phyloP scores from a whole-genome alignment of 1,140 invertebrate genomes.

The Watersipora subatra region DNA sequence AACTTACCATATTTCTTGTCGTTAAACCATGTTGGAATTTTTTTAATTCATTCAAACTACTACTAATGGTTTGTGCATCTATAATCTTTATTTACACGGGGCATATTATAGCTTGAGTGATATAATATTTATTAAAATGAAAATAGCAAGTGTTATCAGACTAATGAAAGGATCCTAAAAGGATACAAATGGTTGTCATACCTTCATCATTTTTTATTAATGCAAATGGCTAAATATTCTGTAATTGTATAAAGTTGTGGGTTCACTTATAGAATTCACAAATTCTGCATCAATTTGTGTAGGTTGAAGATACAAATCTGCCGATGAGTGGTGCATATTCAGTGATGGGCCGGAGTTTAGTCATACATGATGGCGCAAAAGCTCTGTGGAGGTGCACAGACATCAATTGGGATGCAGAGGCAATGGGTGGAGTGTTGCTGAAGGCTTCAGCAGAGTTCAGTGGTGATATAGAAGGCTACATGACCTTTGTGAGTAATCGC shows the following conservation, averaged over 20 bases:
- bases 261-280: not conserved
- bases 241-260: conserved; percentile 33
- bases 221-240: conserved; percentile 49
- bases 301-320: conserved; percentile 56
- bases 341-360: conserved; percentile 69
- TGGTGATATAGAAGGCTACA: not conserved
- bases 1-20: not conserved
- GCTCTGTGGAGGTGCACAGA: conserved; percentile 44
- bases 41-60: not conserved
- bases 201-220: conserved; percentile 34
- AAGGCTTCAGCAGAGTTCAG: conserved; percentile 14
- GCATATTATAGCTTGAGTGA: too few species aligned
- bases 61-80: too few species aligned
- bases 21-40: not conserved
- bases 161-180: not conserved
- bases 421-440: conserved; percentile 8
- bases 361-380: conserved; percentile 56
- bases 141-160: not conserved
- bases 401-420: conserved; percentile 3
- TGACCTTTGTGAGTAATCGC: conserved; percentile 50
- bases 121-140: too few species aligned
- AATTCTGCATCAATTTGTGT: not conserved
- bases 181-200: not conserved
- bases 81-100: too few species aligned
- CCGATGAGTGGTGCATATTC: conserved; percentile 60